Evolutionary conservation across 2,888 invertebrate genomes (phyloP), one percentile per base, ranked within the genome.

Genomic region (Anorthoa munda): DNA sequence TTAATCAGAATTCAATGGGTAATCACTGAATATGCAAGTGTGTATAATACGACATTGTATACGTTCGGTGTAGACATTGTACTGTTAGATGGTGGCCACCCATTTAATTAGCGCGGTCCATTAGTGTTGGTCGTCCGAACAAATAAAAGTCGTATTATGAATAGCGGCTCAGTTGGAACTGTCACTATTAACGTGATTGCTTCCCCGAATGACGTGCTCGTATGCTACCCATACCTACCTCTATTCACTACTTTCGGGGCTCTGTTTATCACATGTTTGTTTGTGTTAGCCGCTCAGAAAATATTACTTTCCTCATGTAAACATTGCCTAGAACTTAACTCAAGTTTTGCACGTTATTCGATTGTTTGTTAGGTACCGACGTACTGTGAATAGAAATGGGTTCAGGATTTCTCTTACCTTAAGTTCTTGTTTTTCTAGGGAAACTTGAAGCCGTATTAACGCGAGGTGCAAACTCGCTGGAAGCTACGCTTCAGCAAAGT

Each of bases 21-120:
- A 83, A 85, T 86, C 86, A 79, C 84, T 91, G 89, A 88, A 89
- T 90, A 87, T 90, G 86, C 87, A 88, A 84, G 79, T 77, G 80
- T 70, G 65, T 72, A 72, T 77, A 66, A 73, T 80, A 66, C 66
- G 56, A 73, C 65, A 66, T 63, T 75, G 85, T 77, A 78, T 70
- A 74, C 65, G 67, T 76, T 72, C 58, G 50, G 71, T 75, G 61
- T 73, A 77, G 69, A 79, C 77, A 83, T 83, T 81, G 82, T 83
- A 83, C 72, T 81, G 71, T 66, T 63, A 81, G 79, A 81, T 66
- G 87, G 83, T 89, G 88, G 90, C 90, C 88, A 86, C 90, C 87
- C 91, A 92, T 92, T 94, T 94, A 92, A 94, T 94, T 93, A 93
- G 90, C 83, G 86, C 84, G 84, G 88, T 91, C 93, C 94, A 93